These are phyloP conservation scores for Malurus elegans DNA, from an alignment of 2,113 vertebrate genomes.

Conservation along the genomic window DNA sequence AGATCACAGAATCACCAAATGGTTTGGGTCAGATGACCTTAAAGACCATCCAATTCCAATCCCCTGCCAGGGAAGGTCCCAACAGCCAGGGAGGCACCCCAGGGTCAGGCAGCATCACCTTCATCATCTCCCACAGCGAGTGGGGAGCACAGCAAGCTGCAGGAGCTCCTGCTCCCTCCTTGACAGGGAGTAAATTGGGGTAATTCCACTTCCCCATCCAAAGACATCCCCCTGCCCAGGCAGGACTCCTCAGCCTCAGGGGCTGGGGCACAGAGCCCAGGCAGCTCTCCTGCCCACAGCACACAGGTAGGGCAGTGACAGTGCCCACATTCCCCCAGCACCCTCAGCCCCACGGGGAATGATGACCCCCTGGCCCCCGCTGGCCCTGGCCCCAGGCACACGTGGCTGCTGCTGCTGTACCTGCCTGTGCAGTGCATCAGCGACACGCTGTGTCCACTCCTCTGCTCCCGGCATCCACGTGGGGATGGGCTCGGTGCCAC, in stretches of 20 bases:
- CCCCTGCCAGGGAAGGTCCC: not conserved
- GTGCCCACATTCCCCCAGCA: not conserved
- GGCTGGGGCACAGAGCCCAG: not conserved
- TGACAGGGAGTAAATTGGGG: not conserved
- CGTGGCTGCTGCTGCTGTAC: rapidly evolving
- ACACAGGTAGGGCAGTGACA: rapidly evolving
- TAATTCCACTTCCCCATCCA: rapidly evolving
- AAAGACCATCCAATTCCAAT: not conserved
- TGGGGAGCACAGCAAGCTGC: not conserved
- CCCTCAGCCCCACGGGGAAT: not conserved
- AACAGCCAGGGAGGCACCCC: not conserved
- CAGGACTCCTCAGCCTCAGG: rapidly evolving
- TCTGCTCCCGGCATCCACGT: rapidly evolving
- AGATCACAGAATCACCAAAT: not conserved
- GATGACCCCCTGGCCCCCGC: not conserved
- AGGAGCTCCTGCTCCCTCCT: not conserved
- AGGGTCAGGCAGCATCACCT: not conserved
- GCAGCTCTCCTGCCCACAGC: not conserved
- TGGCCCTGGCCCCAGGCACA: not conserved
- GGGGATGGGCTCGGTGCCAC: not conserved
- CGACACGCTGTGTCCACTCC: not conserved
- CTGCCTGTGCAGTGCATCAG: not conserved
- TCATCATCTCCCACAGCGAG: no score
- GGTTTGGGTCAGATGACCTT: not conserved
- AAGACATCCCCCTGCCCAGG: not conserved